These are phyloP conservation scores for Chaenogobius annularis DNA, from an alignment of 2,113 vertebrate species.

Conservation along the genomic window DNA sequence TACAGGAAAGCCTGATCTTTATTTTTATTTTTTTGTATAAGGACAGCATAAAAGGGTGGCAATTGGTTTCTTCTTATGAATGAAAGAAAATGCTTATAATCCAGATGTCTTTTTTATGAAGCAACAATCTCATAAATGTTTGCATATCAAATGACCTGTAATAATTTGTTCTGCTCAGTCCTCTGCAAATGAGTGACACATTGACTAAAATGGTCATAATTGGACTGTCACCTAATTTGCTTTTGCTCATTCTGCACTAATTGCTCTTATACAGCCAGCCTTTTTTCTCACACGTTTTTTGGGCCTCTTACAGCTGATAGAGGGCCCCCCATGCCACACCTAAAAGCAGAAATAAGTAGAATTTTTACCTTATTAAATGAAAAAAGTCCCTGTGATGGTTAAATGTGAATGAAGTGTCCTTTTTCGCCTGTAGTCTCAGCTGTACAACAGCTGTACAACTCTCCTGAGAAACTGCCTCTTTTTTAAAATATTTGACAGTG, in stretches of 20 bases:
- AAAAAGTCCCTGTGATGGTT: too few relatives aligned
- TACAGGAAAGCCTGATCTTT: too few relatives aligned
- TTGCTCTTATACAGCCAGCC: constrained; percentile 43
- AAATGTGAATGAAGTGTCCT: too few relatives aligned
- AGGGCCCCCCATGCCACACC: constrained; percentile 66
- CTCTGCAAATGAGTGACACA: neutral
- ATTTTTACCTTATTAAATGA: too few relatives aligned
- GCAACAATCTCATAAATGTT: neutral
- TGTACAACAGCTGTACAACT: too few relatives aligned
- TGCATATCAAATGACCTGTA: neutral
- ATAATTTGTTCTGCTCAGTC: neutral
- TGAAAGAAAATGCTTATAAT: neutral
- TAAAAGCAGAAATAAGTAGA: too few relatives aligned
- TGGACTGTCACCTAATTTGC: constrained; percentile 3
- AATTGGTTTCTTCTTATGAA: neutral
- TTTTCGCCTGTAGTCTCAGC: too few relatives aligned
- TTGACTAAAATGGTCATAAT: neutral
- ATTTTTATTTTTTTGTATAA: too few relatives aligned
- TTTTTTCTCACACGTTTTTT: constrained; percentile 51
- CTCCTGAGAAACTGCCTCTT: too few relatives aligned
- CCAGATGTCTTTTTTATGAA: neutral
- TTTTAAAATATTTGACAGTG: too few relatives aligned
- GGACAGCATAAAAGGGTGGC: too few relatives aligned
- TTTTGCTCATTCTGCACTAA: constrained; percentile 28
- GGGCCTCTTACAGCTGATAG: constrained; percentile 75